Conservation (phyloP, 2,113 vertebrate genomes). For the Micronycteris hirsuta region DNA sequence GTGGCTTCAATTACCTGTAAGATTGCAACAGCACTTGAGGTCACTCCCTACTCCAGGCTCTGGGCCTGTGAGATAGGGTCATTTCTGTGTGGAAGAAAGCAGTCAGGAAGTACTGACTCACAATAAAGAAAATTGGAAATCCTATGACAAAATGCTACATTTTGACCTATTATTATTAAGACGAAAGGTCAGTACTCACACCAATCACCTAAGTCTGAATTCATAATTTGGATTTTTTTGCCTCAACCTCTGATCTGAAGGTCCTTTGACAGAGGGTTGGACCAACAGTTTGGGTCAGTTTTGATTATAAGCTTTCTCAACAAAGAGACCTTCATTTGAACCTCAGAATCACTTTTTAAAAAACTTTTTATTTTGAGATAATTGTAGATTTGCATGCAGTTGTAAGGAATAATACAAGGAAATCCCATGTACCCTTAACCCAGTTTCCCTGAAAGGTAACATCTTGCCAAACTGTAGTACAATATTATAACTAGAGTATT, state of each 20-base stretch:
- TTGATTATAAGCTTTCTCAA: background rate
- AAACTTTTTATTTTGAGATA: background rate
- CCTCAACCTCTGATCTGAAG: background rate
- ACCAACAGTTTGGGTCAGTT: background rate
- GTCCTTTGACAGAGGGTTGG: background rate
- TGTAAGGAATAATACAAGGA: background rate
- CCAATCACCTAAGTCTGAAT: background rate
- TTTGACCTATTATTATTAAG: background rate
- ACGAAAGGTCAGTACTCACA: background rate
- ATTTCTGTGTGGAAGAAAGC: background rate
- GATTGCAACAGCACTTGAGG: background rate
- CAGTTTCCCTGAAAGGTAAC: background rate
- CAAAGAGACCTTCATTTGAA: background rate
- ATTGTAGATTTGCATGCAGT: background rate
- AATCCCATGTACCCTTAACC: background rate
- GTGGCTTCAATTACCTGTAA: background rate
- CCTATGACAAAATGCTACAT: background rate
- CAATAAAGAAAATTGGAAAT: background rate
- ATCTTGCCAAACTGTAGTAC: background rate
- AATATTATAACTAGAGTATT: background rate
- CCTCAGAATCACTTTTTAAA: background rate
- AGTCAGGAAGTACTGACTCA: background rate
- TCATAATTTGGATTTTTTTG: background rate
- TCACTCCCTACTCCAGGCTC: background rate
- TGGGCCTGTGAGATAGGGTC: background rate